phyloP scores from a whole-genome alignment of 2,113 vertebrate species.

The Alaudala cheleensis region DNA sequence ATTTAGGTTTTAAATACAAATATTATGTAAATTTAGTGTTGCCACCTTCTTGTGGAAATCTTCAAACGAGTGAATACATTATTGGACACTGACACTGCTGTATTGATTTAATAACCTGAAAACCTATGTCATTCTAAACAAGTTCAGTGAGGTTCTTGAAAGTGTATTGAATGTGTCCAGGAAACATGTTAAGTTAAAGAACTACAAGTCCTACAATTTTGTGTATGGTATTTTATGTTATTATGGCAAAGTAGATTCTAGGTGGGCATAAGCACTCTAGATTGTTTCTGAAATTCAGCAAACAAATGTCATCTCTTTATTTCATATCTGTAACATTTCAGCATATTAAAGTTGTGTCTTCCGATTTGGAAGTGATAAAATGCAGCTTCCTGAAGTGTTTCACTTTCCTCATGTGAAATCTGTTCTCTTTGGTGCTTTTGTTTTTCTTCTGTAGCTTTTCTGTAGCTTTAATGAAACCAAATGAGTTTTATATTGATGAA shows the following conservation, averaged over 20 bases:
- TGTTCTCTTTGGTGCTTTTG: background rate
- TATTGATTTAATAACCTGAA: background rate
- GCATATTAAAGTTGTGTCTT: background rate
- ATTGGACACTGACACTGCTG: background rate
- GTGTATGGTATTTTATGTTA: background rate
- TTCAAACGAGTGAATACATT: background rate
- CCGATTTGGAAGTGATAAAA: background rate
- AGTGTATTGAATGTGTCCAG: background rate
- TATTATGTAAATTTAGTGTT: background rate
- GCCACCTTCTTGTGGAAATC: background rate
- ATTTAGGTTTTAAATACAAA: background rate
- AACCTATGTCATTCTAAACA: background rate
- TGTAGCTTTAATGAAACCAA: background rate
- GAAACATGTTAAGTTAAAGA: background rate
- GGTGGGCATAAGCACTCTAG: background rate
- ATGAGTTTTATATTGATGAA: background rate
- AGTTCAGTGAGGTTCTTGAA: background rate
- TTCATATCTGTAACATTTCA: background rate
- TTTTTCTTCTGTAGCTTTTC: background rate
- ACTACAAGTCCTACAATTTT: background rate
- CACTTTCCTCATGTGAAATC: background rate
- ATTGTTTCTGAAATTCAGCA: background rate
- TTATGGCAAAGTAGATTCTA: background rate
- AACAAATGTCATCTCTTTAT: background rate
- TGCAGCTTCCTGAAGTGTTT: background rate